Percentiles rank a stretch among this genome's conserved stretches.
These are phyloP conservation scores for Bergia sp. DNA, from an alignment of 92 coral and sea anemone genomes.

Conservation along the genomic window DNA sequence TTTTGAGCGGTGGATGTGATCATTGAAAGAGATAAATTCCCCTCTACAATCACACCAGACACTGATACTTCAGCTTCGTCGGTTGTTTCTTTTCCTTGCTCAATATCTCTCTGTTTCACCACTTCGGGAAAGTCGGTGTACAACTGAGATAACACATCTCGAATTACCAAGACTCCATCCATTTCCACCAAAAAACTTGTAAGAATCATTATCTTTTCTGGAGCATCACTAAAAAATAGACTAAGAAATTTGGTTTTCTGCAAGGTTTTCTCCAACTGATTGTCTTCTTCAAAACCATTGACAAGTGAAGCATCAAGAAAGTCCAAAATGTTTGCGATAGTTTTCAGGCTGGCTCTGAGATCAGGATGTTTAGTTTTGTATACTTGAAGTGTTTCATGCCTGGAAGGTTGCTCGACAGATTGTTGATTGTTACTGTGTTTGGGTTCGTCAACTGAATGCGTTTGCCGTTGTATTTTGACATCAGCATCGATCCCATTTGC, in stretches of 20 bases:
- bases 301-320: slow-evolving; percentile 17
- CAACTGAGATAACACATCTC: slow-evolving; percentile 13
- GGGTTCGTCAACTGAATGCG: background rate
- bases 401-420: background rate
- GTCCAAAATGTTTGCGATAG: background rate
- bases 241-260: background rate
- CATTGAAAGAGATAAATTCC: background rate
- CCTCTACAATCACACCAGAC: slow-evolving; percentile 8
- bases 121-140: slow-evolving; percentile 3
- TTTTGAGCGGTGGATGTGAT: background rate
- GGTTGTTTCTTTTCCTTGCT: background rate
- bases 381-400: background rate
- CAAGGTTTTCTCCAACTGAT: background rate
- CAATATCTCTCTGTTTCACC: slow-evolving; percentile 1
- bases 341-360: background rate
- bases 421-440: background rate
- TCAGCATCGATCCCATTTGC: no score
- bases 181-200: slow-evolving; percentile 5
- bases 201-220: background rate
- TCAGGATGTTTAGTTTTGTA: background rate
- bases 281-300: background rate
- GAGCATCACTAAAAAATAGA: background rate
- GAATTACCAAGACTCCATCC: slow-evolving; percentile 13
- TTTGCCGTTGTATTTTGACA: background rate
- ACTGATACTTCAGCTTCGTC: slow-evolving; percentile 22